Conservation (phyloP, 1,140 invertebrate species). For the Phymorhynchus buccinoides region DNA sequence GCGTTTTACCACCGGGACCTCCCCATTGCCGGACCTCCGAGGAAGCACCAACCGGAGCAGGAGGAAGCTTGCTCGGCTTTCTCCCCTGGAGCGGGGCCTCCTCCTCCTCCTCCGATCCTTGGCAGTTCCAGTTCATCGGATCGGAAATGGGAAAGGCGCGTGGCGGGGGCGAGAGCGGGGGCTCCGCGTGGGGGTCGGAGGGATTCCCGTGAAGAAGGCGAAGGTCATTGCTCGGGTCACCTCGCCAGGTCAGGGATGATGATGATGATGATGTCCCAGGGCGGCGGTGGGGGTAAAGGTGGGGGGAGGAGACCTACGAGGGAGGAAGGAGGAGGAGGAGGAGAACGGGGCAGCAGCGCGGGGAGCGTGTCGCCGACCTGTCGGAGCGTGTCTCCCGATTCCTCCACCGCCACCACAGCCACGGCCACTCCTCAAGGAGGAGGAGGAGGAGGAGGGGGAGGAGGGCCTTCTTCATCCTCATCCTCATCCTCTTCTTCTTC, state of each 20-base stretch:
- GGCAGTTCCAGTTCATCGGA: background rate
- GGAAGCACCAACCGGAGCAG: background rate
- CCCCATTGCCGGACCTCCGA: background rate
- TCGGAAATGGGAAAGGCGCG: background rate
- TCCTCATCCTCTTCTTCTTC: background rate
- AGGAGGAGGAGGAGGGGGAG: too few relatives aligned
- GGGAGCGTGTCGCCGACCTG: constrained; percentile 34
- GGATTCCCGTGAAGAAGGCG: background rate
- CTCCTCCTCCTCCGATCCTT: too few relatives aligned
- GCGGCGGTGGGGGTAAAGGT: background rate
- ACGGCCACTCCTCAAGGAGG: background rate
- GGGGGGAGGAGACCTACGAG: background rate
- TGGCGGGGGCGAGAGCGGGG: background rate
- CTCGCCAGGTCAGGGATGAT: background rate
- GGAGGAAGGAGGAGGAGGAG: background rate
- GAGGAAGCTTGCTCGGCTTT: background rate
- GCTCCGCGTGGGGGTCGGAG: background rate
- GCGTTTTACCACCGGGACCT: background rate
- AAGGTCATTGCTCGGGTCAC: constrained; percentile 4
- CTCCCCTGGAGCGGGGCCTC: too few relatives aligned
- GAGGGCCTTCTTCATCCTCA: background rate
- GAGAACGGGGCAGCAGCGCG: background rate
- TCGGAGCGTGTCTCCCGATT: constrained; percentile 36
- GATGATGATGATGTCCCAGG: background rate
- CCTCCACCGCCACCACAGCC: constrained; percentile 18